These are phyloP conservation scores for Agrochola circellaris DNA, from an alignment of 2,888 invertebrate species.

Conservation along the genomic window DNA sequence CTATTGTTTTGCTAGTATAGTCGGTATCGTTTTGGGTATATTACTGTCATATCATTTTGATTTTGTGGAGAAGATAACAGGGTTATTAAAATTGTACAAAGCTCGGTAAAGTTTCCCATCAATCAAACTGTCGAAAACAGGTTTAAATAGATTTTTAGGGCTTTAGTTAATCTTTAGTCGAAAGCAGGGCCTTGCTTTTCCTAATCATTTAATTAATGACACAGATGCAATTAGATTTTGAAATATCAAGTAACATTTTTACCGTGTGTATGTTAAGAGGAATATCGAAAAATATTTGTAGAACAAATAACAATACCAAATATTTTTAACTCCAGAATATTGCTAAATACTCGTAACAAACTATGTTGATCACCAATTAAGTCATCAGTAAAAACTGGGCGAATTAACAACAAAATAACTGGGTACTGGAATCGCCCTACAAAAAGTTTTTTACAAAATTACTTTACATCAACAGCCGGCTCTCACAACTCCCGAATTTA, in stretches of 20 bases:
- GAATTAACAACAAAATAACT: constrained; percentile 24
- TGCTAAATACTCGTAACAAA: neutral
- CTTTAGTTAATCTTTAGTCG: neutral
- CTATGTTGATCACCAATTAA: constrained; percentile 25
- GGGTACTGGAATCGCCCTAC: constrained; percentile 10
- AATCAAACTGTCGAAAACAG: too few species aligned
- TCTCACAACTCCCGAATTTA: constrained; percentile 26
- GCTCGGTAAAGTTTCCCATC: neutral
- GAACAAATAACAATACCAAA: too few species aligned
- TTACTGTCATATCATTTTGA: neutral
- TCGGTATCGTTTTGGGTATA: constrained; percentile 6
- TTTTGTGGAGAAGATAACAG: neutral
- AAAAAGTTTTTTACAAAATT: constrained; percentile 51
- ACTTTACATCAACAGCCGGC: constrained; percentile 13
- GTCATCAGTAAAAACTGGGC: neutral
- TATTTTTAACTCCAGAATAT: neutral
- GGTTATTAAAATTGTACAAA: neutral
- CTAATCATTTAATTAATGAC: neutral
- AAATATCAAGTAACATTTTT: neutral
- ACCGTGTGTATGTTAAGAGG: too few species aligned
- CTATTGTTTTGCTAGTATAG: constrained; percentile 14
- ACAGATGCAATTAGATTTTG: neutral
- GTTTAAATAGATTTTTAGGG: neutral
- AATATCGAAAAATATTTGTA: neutral
- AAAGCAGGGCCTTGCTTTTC: neutral